A percentile compares a stretch with the other conserved stretches of the same genome.
Conservation (phyloP, 2,888 invertebrate species). For the Amphiduros pacificus region DNA sequence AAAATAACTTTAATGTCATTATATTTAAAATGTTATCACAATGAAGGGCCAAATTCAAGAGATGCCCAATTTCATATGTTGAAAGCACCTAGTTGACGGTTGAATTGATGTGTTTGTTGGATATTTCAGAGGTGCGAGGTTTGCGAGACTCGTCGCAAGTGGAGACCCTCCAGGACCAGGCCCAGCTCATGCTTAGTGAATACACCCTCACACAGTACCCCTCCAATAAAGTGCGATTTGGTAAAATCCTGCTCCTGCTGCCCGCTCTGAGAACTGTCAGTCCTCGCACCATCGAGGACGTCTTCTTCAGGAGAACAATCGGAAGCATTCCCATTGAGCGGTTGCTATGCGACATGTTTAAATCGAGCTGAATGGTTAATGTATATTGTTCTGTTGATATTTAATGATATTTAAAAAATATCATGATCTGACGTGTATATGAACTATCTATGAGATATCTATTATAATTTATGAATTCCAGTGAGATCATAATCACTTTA, state of each 20-base stretch:
- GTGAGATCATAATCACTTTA: too few species aligned
- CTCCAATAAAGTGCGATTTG: constrained; percentile 67
- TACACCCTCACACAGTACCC: constrained; percentile 60
- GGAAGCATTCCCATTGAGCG: constrained; percentile 74
- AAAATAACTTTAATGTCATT: too few species aligned
- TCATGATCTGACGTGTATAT: too few species aligned
- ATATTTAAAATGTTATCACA: too few species aligned
- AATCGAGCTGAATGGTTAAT: constrained; percentile 50
- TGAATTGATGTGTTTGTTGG: too few species aligned
- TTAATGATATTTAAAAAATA: too few species aligned
- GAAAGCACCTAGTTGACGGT: too few species aligned
- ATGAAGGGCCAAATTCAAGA: too few species aligned
- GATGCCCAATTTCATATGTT: too few species aligned
- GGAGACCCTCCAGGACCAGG: constrained; percentile 76
- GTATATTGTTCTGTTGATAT: too few species aligned
- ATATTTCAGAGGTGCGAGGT: constrained; percentile 67
- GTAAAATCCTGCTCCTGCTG: constrained; percentile 73
- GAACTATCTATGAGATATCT: too few species aligned
- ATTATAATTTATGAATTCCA: too few species aligned
- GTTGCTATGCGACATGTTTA: constrained; percentile 70
- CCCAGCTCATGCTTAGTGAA: constrained; percentile 75
- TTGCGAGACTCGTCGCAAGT: constrained; percentile 66
- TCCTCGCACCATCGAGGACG: constrained; percentile 66
- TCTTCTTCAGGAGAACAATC: constrained; percentile 77
- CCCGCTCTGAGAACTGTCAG: constrained; percentile 68